Evolutionary conservation across 2,888 invertebrate genomes (phyloP).

Genomic region (Candidula unifasciata): DNA sequence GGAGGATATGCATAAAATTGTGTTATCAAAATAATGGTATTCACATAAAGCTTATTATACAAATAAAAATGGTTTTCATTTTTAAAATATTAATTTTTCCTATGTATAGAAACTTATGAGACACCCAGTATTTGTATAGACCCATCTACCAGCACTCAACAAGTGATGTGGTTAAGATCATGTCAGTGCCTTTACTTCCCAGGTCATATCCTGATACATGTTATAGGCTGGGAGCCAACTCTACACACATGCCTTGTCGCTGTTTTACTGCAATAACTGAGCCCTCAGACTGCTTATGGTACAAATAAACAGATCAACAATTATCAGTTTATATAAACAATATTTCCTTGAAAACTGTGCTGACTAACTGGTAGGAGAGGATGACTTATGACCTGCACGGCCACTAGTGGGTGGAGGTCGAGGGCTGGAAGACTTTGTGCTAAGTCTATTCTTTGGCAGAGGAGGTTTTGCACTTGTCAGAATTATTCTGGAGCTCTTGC

Average conservation of each 20-base stretch:
- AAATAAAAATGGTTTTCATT: too few species aligned
- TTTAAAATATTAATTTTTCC: too few species aligned
- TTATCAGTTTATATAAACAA: neutral
- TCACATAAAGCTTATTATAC: too few species aligned
- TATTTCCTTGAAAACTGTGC: neutral
- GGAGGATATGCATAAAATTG: too few species aligned
- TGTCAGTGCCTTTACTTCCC: too few species aligned
- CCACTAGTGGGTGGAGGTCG: conserved; percentile 58
- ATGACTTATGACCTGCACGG: conserved; percentile 59
- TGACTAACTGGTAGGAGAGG: conserved; percentile 49
- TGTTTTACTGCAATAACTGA: neutral
- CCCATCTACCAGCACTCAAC: too few species aligned
- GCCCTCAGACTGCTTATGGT: neutral
- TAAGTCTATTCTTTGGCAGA: conserved; percentile 62
- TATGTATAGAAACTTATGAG: too few species aligned
- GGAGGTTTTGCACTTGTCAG: conserved; percentile 71
- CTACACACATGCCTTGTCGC: neutral
- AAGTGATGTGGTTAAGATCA: too few species aligned
- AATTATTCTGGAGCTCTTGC: conserved; percentile 59
- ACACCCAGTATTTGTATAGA: too few species aligned
- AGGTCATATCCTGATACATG: too few species aligned
- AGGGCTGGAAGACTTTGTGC: conserved; percentile 53
- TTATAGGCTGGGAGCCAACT: neutral
- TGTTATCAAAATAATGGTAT: too few species aligned
- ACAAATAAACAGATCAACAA: neutral